Conservation (phyloP, 2,113 vertebrate genomes). For the Taxidea taxus region DNA sequence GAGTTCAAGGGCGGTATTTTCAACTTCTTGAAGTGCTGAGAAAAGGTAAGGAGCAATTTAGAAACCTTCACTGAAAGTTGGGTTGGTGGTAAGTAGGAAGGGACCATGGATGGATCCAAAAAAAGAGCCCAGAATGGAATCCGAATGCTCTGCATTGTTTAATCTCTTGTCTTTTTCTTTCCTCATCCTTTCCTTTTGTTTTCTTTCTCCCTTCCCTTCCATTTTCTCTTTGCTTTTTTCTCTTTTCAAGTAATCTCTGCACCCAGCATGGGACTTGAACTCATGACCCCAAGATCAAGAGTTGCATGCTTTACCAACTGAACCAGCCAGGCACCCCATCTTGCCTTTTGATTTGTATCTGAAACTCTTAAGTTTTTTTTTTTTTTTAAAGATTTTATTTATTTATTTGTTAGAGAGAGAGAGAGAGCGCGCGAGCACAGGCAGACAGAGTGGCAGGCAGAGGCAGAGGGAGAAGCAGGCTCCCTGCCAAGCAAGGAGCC, state of each 20-base stretch:
- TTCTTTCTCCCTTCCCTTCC: not conserved
- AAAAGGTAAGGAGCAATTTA: constrained; percentile 49
- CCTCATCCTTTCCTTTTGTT: no score
- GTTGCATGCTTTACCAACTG: not conserved
- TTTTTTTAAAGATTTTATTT: no score
- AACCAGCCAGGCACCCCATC: not conserved
- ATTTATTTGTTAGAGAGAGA: no score
- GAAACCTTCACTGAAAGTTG: constrained; percentile 13
- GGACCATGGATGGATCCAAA: not conserved
- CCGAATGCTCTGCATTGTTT: not conserved
- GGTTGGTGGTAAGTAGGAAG: not conserved
- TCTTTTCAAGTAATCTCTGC: not conserved
- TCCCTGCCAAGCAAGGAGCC: no score
- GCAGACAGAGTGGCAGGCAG: no score
- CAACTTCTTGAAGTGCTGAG: constrained; percentile 57
- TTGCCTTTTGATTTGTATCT: not conserved
- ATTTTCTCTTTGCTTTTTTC: not conserved
- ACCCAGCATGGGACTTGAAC: not conserved
- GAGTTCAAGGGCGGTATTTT: constrained; percentile 69
- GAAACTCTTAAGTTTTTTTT: not conserved
- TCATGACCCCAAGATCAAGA: not conserved
- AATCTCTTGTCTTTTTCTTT: not conserved
- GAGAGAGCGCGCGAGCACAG: no score
- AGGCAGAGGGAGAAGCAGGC: no score
- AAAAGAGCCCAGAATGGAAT: not conserved